Evolutionary conservation across 2,888 invertebrate species (phyloP), one percentile per base, ranked within the genome.

Genomic region (Rugalucina vietnamica): DNA sequence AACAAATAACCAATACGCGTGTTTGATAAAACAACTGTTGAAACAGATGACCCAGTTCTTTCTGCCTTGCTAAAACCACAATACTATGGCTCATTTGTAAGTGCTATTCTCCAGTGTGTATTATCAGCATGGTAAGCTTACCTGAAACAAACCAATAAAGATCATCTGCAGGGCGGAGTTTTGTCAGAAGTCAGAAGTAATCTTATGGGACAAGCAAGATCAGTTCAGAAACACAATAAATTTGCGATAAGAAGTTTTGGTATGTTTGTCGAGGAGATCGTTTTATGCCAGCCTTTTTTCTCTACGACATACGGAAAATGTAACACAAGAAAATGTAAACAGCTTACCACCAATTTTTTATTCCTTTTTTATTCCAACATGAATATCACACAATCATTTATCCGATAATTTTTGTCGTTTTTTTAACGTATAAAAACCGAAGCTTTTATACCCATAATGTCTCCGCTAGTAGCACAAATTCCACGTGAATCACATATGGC

Each of bases 1-100:
- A 71, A 76, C 69, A 71, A 39, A 71, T 49, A 81, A 81, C 27
- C 71, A 54, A 14, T 81, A 85, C 65, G 65, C 65, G 1, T 65
- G 65, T 34, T 18, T 60, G 24, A 27, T 5, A 34, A 39, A 70
- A 27, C 36, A 32, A 12, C 10, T 3, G 1, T 39, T 70, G 3
- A 36, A 36, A 36, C 10, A 12, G 21, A 65, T 8, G 34, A 65
- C 29, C 27, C 60, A 29, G 65, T 65, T 32, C 34, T 34, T 10
- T 50, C 34, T 18, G 14, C 1, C 34, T 34, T 65, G 4, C 12
- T 65, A 4, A 65, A 65, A 32, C 34, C 27, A 5, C 10, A 65
- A 34, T 36, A 65, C 21, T 36, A 37, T 29, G 74, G 79, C 54
- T 37, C 27, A 2, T 50, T 50, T 8, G 60, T 79, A 1, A 21